phyloP scores from a whole-genome alignment of 1,140 invertebrate species.

The Pseudachorutes palmiensis region DNA sequence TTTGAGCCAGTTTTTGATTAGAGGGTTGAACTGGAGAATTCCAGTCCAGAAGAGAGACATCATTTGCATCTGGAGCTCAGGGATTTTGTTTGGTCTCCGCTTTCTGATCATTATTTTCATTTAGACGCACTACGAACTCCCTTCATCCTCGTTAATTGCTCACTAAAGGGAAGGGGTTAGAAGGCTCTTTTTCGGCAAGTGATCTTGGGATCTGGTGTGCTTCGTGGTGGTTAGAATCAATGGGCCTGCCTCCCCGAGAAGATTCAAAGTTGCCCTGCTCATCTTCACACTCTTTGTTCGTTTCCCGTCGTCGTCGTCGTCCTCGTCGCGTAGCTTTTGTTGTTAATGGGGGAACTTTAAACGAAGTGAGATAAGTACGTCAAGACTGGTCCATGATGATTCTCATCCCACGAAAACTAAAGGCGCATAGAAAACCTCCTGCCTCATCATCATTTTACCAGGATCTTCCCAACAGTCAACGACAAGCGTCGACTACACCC shows the following conservation, averaged over 20 bases:
- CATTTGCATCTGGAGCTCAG: no score
- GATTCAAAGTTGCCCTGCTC: not conserved
- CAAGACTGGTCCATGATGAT: not conserved
- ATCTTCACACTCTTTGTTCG: constrained; percentile 1
- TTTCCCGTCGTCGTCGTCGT: not conserved
- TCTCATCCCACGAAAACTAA: not conserved
- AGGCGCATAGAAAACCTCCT: not conserved
- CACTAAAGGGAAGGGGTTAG: not conserved
- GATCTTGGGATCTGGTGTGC: not conserved
- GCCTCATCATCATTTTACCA: no score
- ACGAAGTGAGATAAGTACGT: not conserved
- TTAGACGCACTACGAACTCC: not conserved
- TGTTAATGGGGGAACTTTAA: not conserved
- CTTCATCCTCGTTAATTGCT: not conserved
- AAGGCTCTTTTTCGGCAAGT: not conserved
- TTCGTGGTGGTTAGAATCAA: not conserved
- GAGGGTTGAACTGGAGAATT: no score
- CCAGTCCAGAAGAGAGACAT: no score
- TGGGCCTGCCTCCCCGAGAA: not conserved
- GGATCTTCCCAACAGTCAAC: no score
- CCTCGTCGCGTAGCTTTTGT: not conserved
- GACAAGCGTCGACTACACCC: no score
- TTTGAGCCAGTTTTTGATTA: no score
- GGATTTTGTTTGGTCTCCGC: not conserved
- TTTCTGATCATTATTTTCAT: constrained; percentile 2